A percentile compares a stretch with the other conserved stretches of the same genome.
phyloP scores from a whole-genome alignment of 1,140 invertebrate genomes.

The Brachionus rotundiformis region DNA sequence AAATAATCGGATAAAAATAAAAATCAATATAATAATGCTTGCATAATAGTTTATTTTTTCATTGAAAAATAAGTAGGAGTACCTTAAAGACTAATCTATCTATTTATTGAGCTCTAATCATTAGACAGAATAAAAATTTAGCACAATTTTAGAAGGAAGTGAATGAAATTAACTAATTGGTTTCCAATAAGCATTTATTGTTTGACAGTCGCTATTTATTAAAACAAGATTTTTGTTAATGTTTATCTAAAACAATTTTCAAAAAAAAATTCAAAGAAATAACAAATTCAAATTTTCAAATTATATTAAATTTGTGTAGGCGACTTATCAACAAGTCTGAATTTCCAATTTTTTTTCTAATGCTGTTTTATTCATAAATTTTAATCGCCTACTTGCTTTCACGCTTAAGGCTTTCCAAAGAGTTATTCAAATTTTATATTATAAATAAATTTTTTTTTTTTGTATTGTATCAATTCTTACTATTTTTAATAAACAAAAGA shows the following conservation, averaged over 20 bases:
- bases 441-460: too few relatives aligned
- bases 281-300: constrained; percentile 22
- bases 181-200: neutral
- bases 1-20: neutral
- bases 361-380: constrained; percentile 5
- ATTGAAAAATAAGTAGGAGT: constrained; percentile 9
- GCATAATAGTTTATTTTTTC: constrained; percentile 9
- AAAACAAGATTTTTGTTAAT: constrained; percentile 11
- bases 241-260: neutral
- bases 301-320: neutral
- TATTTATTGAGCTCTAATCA: neutral
- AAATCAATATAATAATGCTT: neutral
- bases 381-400: neutral
- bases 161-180: neutral
- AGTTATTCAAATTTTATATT: neutral
- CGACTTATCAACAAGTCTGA: neutral
- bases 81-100: neutral
- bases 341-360: neutral
- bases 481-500: neutral
- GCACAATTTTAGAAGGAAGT: neutral
- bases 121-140: neutral
- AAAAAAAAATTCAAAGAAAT: neutral
- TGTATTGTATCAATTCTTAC: too few relatives aligned
- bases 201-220: neutral
- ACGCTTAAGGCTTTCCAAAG: neutral